Evolutionary conservation across 2,113 vertebrate species (phyloP), one percentile per base, ranked within the genome.

Genomic region (Stomatorhinus ivindoensis): DNA sequence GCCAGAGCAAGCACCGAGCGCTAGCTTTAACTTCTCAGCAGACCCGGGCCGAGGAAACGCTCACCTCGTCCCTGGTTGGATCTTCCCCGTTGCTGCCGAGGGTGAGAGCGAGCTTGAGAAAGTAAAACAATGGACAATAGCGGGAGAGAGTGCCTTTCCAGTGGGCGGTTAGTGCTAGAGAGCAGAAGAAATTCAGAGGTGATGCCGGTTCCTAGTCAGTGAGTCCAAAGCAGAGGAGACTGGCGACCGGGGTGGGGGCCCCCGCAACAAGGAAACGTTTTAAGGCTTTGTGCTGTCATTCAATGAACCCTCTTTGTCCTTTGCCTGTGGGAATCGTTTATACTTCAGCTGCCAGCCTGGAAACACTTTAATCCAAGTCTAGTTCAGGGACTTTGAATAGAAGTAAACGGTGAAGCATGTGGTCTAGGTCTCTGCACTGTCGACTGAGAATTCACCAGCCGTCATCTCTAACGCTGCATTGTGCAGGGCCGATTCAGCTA

Each of bases 271-370:
- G n/a, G 48, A 61, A 39, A 35, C 46, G 13, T 73, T 48, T 55
- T 17, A 19, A 42, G 27, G 61, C 31, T 24, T 48, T 55, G 1
- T 87, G 15, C 24, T 53, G 17, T 19, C 17, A 39, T 31, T 76
- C 65, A 87, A 55, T 47, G 44, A 46, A 48, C 3, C 21, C 1
- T 31, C 47, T 50, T 48, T 88, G 58, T 47, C 42, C 85, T 80
- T 69, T 80, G 31, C 84, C 51, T 80, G 85, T 50, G 35, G 48
- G 85, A 73, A 55, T 53, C 8, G n/a, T 65, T 90, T 86, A 46
- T 55, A 58, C 89, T 51, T 90, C 85, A 87, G 61, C 47, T 53
- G 39, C 21, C 31, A 53, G 65, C 61, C 85, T 90, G 89, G 61
- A 46, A 90, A 55, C 65, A 21, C 7, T 46, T 58, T 19, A 46